Evolutionary conservation across 2,797 vertebrate genomes (phyloP).

Genomic region (Argya squamiceps): DNA sequence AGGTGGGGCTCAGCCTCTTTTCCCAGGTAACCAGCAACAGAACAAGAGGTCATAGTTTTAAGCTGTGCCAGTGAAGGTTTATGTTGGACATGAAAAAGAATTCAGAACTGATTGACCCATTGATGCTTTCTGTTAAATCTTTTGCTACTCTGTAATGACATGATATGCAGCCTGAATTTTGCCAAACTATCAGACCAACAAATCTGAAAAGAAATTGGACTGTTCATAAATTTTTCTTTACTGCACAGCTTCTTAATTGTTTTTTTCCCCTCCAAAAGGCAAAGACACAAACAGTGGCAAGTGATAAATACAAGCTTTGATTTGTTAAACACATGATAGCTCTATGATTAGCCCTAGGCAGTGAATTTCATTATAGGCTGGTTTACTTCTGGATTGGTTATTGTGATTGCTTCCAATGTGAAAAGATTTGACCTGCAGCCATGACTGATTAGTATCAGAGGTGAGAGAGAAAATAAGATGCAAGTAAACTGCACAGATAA

Average conservation of each 20-base stretch:
- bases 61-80: accelerated
- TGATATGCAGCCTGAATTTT: not conserved
- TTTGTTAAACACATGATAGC: slow-evolving; percentile 85
- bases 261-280: slow-evolving; percentile 9
- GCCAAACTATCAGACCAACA: not conserved
- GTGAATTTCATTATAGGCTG: slow-evolving; percentile 82
- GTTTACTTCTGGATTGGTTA: slow-evolving; percentile 74
- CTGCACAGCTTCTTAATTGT: slow-evolving; percentile 12
- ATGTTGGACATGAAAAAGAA: not conserved
- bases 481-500: slow-evolving; percentile 74
- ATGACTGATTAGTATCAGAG: slow-evolving; percentile 82
- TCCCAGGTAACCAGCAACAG: accelerated
- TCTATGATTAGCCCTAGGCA: slow-evolving; percentile 81
- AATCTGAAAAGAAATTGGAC: not conserved
- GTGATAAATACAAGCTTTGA: slow-evolving; percentile 82
- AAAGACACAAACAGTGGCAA: slow-evolving; percentile 70
- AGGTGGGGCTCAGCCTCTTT: not conserved
- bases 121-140: not conserved
- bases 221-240: slow-evolving; percentile 17
- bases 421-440: slow-evolving; percentile 53
- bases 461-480: slow-evolving; percentile 82
- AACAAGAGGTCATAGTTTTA: not conserved
- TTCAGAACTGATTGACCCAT: not conserved
- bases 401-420: slow-evolving; percentile 47
- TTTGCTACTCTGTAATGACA: not conserved